A percentile compares a stretch with the other conserved stretches of the same genome.
These are phyloP conservation scores for Polyommatus iphigenia DNA, from an alignment of 2,888 invertebrate species.

Conservation along the genomic window DNA sequence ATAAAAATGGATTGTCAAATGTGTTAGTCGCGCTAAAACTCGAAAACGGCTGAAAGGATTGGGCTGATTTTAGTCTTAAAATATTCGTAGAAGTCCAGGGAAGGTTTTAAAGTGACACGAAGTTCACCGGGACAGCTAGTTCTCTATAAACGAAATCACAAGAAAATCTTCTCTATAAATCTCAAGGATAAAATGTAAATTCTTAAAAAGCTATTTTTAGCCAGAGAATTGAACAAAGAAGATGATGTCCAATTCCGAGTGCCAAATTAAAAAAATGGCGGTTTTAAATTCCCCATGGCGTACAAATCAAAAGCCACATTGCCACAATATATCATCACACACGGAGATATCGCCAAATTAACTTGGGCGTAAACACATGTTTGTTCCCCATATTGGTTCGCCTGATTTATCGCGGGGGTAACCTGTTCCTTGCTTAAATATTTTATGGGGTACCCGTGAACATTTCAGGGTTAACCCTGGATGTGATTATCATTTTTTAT, in stretches of 20 bases:
- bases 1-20: no score
- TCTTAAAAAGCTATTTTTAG: not conserved
- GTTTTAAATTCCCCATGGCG: not conserved
- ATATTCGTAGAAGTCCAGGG: no score
- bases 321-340: slow-evolving; percentile 53
- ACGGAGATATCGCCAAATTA: slow-evolving; percentile 78
- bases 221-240: not conserved
- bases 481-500: slow-evolving; percentile 17
- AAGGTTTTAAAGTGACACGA: no score
- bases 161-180: no score
- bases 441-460: slow-evolving; percentile 40
- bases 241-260: not conserved
- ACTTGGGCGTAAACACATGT: slow-evolving; percentile 79
- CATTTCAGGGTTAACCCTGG: slow-evolving; percentile 22
- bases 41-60: no score
- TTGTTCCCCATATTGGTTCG: slow-evolving; percentile 75
- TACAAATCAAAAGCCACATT: slow-evolving; percentile 22
- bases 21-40: no score
- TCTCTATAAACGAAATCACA: no score
- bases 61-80: no score
- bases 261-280: slow-evolving; percentile 34
- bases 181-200: no score
- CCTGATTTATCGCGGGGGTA: slow-evolving; percentile 71
- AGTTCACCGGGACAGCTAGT: no score
- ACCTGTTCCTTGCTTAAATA: slow-evolving; percentile 41